These are phyloP conservation scores for Artibeus lituratus DNA, from an alignment of 2,797 vertebrate genomes.

Conservation along the genomic window DNA sequence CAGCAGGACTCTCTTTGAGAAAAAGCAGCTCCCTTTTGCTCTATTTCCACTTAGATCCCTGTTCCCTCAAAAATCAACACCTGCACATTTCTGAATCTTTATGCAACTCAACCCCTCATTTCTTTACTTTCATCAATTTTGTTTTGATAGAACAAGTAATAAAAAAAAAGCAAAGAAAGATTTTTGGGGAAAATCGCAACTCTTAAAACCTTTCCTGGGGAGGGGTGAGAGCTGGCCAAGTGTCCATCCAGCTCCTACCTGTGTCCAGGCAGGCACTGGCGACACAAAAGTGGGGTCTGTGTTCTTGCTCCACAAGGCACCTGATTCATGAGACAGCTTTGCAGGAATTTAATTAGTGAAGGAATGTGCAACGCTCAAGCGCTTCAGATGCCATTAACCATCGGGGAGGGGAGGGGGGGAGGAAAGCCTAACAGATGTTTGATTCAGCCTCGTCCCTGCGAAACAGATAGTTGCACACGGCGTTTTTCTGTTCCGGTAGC, in stretches of 20 bases:
- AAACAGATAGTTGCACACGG: slow-evolving; percentile 35
- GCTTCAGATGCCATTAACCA: slow-evolving; percentile 65
- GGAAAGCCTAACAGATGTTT: slow-evolving; percentile 56
- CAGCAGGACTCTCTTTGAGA: not conserved
- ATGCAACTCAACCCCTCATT: not conserved
- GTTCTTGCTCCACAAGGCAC: slow-evolving; percentile 63
- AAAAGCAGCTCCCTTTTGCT: not conserved
- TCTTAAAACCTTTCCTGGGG: not conserved
- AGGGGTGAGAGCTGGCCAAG: not conserved
- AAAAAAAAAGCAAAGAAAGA: slow-evolving; percentile 14
- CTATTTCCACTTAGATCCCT: not conserved
- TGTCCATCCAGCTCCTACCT: not conserved
- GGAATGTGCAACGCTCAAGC: slow-evolving; percentile 51
- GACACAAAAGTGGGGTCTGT: slow-evolving; percentile 52
- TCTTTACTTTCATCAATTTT: not conserved
- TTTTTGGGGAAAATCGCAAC: not conserved
- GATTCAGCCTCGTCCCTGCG: slow-evolving; percentile 50
- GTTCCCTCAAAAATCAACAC: not conserved
- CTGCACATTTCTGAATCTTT: not conserved
- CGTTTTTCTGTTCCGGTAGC: slow-evolving; percentile 42
- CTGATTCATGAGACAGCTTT: slow-evolving; percentile 67
- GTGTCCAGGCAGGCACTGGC: not conserved
- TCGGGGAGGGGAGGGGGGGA: not conserved
- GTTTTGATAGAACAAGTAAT: slow-evolving; percentile 25
- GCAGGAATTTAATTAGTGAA: slow-evolving; percentile 74